A percentile compares a stretch with the other conserved stretches of the same genome.
These are phyloP conservation scores for Magallana angulata DNA, from an alignment of 1,140 invertebrate species.

Conservation along the genomic window DNA sequence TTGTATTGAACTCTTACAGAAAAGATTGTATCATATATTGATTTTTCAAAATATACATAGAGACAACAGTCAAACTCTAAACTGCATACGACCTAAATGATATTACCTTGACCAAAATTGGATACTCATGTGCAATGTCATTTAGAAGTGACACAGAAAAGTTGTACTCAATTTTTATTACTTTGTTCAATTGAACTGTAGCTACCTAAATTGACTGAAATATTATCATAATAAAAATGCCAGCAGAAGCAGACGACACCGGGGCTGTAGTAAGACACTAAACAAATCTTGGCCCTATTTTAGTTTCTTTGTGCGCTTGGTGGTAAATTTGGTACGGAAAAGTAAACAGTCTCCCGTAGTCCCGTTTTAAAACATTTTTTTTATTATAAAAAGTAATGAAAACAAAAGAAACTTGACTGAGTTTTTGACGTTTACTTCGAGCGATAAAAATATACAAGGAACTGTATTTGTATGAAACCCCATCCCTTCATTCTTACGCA, in stretches of 20 bases:
- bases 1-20: no score
- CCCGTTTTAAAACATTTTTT: neutral
- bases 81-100: no score
- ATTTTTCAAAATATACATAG: no score
- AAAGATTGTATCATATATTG: no score
- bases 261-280: neutral
- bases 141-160: no score
- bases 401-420: neutral
- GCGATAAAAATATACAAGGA: no score
- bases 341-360: neutral
- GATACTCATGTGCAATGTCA: no score
- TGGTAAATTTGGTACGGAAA: neutral
- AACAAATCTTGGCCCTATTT: neutral
- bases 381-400: neutral
- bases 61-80: no score
- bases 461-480: no score
- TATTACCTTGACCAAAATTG: no score
- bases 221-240: slow-evolving; percentile 24
- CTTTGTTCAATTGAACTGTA: neutral
- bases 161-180: neutral
- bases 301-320: neutral
- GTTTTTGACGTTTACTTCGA: no score
- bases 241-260: neutral
- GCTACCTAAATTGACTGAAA: neutral
- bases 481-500: neutral